Conservation (phyloP, 1,140 invertebrate species). For the Notospermus geniculatus region DNA sequence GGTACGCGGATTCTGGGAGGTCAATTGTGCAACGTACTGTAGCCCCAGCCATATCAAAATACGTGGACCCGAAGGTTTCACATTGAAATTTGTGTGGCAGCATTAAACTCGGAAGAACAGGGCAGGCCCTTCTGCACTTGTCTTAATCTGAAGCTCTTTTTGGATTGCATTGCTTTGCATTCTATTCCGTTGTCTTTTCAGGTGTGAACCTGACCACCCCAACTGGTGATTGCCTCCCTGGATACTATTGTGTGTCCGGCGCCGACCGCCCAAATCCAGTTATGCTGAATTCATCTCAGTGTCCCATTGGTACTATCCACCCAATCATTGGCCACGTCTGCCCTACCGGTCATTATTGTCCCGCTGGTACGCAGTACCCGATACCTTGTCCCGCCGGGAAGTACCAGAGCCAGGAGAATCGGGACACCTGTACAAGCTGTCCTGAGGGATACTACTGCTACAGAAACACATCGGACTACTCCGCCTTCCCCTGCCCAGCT, state of each 20-base stretch:
- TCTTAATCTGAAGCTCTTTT: too few species aligned
- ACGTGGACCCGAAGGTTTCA: background rate
- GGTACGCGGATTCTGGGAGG: too few species aligned
- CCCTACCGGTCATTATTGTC: conserved; percentile 49
- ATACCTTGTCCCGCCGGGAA: conserved; percentile 45
- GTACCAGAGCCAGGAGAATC: conserved; percentile 45
- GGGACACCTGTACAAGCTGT: conserved; percentile 41
- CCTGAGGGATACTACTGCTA: conserved; percentile 45
- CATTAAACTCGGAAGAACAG: too few species aligned
- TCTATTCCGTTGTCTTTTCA: too few species aligned
- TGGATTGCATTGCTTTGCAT: too few species aligned
- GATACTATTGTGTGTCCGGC: conserved; percentile 44
- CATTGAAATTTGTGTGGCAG: too few species aligned
- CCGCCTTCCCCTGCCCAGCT: conserved; percentile 37
- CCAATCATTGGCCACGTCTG: conserved; percentile 48
- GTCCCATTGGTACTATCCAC: conserved; percentile 41
- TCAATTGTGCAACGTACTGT: too few species aligned
- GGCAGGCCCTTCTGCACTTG: too few species aligned
- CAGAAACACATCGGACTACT: conserved; percentile 44
- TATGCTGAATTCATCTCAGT: conserved; percentile 42
- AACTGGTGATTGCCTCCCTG: conserved; percentile 36
- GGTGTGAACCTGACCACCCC: conserved; percentile 42
- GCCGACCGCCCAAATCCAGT: conserved; percentile 40
- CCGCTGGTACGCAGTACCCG: conserved; percentile 42
- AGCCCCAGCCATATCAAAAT: background rate